Conservation (phyloP, 2,797 vertebrate species). For the Lagodon rhomboides region DNA sequence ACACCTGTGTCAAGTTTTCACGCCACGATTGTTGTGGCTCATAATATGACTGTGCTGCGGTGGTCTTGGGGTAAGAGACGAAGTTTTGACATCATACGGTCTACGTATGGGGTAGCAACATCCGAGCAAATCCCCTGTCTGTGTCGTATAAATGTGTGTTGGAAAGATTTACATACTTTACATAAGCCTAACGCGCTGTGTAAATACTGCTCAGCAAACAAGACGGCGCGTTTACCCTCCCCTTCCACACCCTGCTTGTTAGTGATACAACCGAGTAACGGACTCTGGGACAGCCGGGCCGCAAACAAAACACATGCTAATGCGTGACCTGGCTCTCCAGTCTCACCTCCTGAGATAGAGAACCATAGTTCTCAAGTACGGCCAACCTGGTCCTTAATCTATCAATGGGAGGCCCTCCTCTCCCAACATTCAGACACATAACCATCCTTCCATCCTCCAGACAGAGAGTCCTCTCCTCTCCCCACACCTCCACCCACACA, state of each 20-base stretch:
- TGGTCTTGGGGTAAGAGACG: neutral
- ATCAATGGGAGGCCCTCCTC: constrained; percentile 83
- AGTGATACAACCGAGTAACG: constrained; percentile 67
- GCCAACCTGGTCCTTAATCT: constrained; percentile 82
- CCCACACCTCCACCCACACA: constrained; percentile 18
- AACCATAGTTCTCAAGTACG: constrained; percentile 79
- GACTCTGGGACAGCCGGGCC: constrained; percentile 66
- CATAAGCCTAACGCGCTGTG: constrained; percentile 65
- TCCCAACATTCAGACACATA: constrained; percentile 78
- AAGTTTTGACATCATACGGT: constrained; percentile 15
- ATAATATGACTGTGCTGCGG: neutral
- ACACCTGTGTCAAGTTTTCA: neutral
- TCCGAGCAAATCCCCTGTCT: constrained; percentile 16
- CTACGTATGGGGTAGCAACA: constrained; percentile 3
- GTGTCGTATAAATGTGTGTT: constrained; percentile 58
- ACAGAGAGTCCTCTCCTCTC: constrained; percentile 71
- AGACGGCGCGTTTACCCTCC: constrained; percentile 56
- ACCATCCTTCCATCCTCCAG: constrained; percentile 77
- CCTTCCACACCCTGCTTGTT: constrained; percentile 49
- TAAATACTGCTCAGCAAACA: constrained; percentile 72
- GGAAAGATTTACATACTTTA: constrained; percentile 65
- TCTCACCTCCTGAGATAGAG: constrained; percentile 78
- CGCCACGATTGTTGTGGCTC: neutral
- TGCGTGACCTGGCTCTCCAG: constrained; percentile 79
- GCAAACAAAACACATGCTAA: constrained; percentile 85